Conservation (phyloP, 2,113 vertebrate genomes). For the Cheilinus undulatus region DNA sequence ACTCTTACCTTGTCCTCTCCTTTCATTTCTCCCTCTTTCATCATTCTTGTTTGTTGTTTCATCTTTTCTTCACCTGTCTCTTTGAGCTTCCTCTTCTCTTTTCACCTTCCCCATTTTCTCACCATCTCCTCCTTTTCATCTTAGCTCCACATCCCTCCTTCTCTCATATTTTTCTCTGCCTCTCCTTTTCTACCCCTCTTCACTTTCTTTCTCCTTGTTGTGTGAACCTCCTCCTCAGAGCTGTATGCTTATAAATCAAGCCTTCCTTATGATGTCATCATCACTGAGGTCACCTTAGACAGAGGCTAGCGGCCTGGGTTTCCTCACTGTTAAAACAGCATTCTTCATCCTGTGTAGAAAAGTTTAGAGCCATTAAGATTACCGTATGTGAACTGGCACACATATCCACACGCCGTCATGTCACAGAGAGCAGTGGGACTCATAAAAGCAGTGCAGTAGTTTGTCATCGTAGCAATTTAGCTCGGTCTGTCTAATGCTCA, state of each 20-base stretch:
- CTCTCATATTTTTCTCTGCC: background rate
- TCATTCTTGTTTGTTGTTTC: constrained; percentile 10
- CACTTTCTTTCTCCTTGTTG: constrained; percentile 33
- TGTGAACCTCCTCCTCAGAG: constrained; percentile 48
- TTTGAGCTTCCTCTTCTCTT: background rate
- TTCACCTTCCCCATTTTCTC: background rate
- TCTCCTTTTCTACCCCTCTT: background rate
- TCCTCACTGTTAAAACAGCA: constrained; percentile 32
- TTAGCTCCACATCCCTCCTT: background rate
- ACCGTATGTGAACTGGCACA: constrained; percentile 4
- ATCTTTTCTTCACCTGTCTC: background rate
- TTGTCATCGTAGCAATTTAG: constrained; percentile 63
- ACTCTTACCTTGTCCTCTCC: constrained; percentile 33
- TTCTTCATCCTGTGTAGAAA: constrained; percentile 11
- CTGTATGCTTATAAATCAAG: constrained; percentile 61
- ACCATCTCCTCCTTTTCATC: background rate
- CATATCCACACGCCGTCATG: constrained; percentile 1
- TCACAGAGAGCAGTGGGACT: constrained; percentile 55
- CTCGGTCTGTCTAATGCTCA: constrained; percentile 58
- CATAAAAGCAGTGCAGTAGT: constrained; percentile 45
- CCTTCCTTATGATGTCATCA: constrained; percentile 52
- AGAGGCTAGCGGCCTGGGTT: constrained; percentile 34
- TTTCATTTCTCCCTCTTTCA: constrained; percentile 35
- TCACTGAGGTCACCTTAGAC: constrained; percentile 56
- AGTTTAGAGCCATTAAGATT: constrained; percentile 3